Percentiles rank a stretch among this genome's conserved stretches.
Evolutionary conservation across 1,140 invertebrate genomes (phyloP).

Genomic region (Mylabris phalerata): DNA sequence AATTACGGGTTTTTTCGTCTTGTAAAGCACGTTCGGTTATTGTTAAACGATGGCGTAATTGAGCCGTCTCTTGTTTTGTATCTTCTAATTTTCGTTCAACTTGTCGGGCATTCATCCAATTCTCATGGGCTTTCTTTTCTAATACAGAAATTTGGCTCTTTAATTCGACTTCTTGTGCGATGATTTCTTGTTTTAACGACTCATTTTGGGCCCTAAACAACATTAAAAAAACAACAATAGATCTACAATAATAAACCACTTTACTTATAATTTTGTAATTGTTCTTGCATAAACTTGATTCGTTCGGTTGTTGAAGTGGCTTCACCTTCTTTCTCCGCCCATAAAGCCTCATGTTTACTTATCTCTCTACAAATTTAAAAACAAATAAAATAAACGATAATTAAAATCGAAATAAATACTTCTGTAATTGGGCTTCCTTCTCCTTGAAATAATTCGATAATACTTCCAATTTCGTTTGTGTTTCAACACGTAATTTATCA

Average conservation of each 20-base stretch:
- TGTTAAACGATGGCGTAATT: conserved; percentile 64
- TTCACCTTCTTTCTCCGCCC: conserved; percentile 77
- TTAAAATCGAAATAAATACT: conserved; percentile 45
- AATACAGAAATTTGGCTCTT: conserved; percentile 65
- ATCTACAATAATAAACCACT: conserved; percentile 19
- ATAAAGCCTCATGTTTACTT: conserved; percentile 71
- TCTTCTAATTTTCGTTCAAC: conserved; percentile 71
- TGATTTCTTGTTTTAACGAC: conserved; percentile 66
- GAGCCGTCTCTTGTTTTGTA: conserved; percentile 62
- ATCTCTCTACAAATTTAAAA: conserved; percentile 56
- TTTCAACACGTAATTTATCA: conserved; percentile 72
- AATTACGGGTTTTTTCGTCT: conserved; percentile 33
- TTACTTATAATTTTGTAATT: conserved; percentile 75
- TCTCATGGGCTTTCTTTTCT: conserved; percentile 70
- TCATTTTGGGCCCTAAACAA: conserved; percentile 58
- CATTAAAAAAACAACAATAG: conserved; percentile 3
- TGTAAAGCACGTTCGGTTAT: conserved; percentile 49
- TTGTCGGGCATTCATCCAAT: conserved; percentile 69
- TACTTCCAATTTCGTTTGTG: conserved; percentile 74
- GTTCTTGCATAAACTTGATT: conserved; percentile 67
- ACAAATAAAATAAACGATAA: conserved; percentile 1
- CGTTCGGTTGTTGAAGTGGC: conserved; percentile 70
- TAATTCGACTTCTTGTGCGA: conserved; percentile 70
- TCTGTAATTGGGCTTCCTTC: conserved; percentile 76
- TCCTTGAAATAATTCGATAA: conserved; percentile 83